phyloP scores from a whole-genome alignment of 2,888 invertebrate species.

The Brachyopa scutellaris region DNA sequence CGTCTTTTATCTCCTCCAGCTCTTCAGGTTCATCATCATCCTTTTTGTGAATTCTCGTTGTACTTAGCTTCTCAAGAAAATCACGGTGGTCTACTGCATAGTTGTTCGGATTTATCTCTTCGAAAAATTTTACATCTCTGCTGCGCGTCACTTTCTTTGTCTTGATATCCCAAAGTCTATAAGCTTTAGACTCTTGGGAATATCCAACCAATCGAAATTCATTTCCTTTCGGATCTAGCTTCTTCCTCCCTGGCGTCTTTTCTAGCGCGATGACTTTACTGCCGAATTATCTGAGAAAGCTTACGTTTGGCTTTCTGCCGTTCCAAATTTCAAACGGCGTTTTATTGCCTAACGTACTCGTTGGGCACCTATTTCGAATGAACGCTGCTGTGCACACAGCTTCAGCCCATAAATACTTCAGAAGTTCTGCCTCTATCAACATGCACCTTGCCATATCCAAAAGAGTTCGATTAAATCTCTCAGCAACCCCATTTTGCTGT shows the following conservation, averaged over 20 bases:
- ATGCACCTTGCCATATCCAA: slow-evolving; percentile 74
- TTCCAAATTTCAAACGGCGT: slow-evolving; percentile 36
- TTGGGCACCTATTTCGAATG: too few species aligned
- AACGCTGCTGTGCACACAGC: slow-evolving; percentile 74
- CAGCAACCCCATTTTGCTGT: slow-evolving; percentile 75
- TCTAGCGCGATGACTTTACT: slow-evolving; percentile 25
- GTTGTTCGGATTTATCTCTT: not conserved
- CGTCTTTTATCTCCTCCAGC: too few species aligned
- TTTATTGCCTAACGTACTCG: slow-evolving; percentile 45
- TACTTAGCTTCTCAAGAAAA: not conserved
- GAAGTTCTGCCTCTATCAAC: slow-evolving; percentile 71
- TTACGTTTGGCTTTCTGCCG: slow-evolving; percentile 15
- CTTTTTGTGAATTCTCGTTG: not conserved
- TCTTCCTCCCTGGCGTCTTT: slow-evolving; percentile 13
- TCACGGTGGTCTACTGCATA: not conserved
- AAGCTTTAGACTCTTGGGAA: slow-evolving; percentile 48
- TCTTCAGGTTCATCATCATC: too few species aligned
- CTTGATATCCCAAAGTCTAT: slow-evolving; percentile 17
- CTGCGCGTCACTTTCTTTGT: slow-evolving; percentile 10
- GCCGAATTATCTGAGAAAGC: slow-evolving; percentile 34
- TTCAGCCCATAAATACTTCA: slow-evolving; percentile 75
- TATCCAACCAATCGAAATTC: too few species aligned
- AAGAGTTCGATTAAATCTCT: slow-evolving; percentile 73
- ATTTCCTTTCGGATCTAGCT: slow-evolving; percentile 30
- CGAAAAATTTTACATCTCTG: slow-evolving; percentile 20